Conservation (phyloP, 2,888 invertebrate genomes). For the Hirtodrosophila trivittata region DNA sequence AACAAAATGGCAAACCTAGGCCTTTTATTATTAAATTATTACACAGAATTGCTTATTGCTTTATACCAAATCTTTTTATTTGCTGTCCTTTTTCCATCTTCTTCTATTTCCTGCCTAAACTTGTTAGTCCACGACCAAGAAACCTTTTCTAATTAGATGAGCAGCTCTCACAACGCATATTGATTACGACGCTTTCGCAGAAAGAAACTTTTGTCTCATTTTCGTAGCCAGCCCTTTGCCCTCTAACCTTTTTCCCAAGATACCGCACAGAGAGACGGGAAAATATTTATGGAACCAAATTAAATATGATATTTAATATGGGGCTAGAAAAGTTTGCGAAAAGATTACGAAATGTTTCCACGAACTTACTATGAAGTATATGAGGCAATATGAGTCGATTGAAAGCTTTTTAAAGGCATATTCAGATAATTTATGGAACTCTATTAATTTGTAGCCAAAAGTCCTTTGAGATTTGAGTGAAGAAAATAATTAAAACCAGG, state of each 20-base stretch:
- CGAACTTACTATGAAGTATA: too few relatives aligned
- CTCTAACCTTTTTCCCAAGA: background rate
- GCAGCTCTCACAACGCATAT: conserved; percentile 35
- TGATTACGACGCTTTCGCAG: conserved; percentile 35
- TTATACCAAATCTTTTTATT: conserved; percentile 69
- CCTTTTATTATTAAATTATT: conserved; percentile 71
- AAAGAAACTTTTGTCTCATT: conserved; percentile 25
- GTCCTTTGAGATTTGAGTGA: too few relatives aligned
- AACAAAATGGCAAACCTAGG: conserved; percentile 31
- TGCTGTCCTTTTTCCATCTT: background rate
- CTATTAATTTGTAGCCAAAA: too few relatives aligned
- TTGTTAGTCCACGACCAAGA: conserved; percentile 29
- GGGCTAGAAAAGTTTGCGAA: background rate
- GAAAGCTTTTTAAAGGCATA: background rate
- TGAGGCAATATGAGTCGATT: background rate
- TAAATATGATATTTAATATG: conserved; percentile 35
- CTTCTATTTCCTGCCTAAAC: conserved; percentile 16
- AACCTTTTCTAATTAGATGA: conserved; percentile 53
- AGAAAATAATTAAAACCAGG: too few relatives aligned
- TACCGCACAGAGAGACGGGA: background rate
- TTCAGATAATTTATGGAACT: too few relatives aligned
- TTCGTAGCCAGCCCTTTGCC: conserved; percentile 15
- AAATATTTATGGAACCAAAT: conserved; percentile 20
- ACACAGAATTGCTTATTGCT: conserved; percentile 62
- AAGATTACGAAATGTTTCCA: too few relatives aligned